Base-by-base conservation (phyloP, 2,888 invertebrate species). In the Tinea semifulvella region DNA sequence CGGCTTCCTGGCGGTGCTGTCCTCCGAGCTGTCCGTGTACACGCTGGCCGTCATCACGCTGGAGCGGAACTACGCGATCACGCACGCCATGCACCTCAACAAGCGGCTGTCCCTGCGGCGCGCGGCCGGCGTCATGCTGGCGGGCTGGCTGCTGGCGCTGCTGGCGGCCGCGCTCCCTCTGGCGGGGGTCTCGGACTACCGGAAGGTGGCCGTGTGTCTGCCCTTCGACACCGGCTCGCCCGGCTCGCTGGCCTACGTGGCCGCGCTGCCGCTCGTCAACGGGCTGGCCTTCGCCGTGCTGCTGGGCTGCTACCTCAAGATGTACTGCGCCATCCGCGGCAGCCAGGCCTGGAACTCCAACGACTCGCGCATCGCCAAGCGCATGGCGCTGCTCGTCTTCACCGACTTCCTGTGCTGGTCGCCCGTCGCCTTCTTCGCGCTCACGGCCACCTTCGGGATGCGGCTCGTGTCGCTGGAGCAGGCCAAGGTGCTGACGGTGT, bases 321-420 rank as follows among this genome's bases (percentile, higher is more conserved):
- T 98, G 95, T 98, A 97, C 77, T 95, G 96, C 76, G 95, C 96
- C 45, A 96, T 98, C 53, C 86, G 96, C n/a, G 96, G 96, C 47
- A 96, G 96, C 54, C 92, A 94, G 67, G 96, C 96, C 0, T 97
- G 97, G 97, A 97, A 97, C 69, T 95, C 95, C 2, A 97, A 97
- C 71, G 97, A 98, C 70, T 95, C 96, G 7, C 84, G 96, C 44
- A 96, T 98, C 55, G 97, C 98, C 35, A 96, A 96, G 69, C 85
- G 96, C 28, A 98, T 98, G 97, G 96, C 98, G 1, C 75, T 98
- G 35, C 83, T 98, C 46, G 97, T 98, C 2, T 96, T 97, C 68
- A 98, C 98, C 0, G 98, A 98, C 70, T 95, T 98, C 62, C 83
- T 97, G 39, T 98, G 98, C 79, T 98, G 98, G 98, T 94, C 96